Conservation (phyloP, 2,888 invertebrate genomes). For the Drosophila sordidapex region DNA sequence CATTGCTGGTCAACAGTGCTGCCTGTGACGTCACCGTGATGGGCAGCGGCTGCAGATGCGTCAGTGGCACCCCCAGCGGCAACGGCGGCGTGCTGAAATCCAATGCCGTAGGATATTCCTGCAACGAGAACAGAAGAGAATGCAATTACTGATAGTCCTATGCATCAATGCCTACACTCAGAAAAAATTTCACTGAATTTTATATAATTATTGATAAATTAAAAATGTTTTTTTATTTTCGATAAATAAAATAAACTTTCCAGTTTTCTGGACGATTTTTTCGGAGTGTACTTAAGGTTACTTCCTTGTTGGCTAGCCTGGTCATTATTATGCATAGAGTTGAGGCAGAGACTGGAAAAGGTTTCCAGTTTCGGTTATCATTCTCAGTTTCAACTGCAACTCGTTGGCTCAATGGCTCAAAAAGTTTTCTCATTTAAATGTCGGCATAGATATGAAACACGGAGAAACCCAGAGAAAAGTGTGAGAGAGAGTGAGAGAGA, state of each 20-base stretch:
- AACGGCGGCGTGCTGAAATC: constrained; percentile 80
- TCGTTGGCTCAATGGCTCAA: constrained; percentile 37
- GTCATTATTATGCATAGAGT: constrained; percentile 12
- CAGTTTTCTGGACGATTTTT: background rate
- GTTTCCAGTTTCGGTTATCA: background rate
- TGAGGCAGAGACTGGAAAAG: background rate
- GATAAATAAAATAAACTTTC: background rate
- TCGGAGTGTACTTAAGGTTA: background rate
- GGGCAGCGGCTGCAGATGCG: constrained; percentile 82
- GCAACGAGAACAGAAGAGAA: constrained; percentile 33
- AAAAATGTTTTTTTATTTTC: background rate
- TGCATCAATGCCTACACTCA: background rate
- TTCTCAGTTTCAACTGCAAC: constrained; percentile 11
- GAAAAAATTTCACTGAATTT: background rate
- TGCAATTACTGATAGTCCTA: background rate
- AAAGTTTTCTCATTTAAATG: constrained; percentile 81
- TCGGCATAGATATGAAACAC: constrained; percentile 59
- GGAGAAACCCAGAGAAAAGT: background rate
- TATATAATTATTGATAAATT: background rate
- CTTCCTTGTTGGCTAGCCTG: background rate
- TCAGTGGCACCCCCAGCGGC: constrained; percentile 75
- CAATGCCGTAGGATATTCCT: constrained; percentile 85
- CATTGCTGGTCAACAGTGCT: constrained; percentile 63
- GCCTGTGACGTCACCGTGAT: constrained; percentile 79
- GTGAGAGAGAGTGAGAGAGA: constrained; percentile 2